phyloP scores from a whole-genome alignment of 1,140 invertebrate species.

The Drosophila subpulchrella region DNA sequence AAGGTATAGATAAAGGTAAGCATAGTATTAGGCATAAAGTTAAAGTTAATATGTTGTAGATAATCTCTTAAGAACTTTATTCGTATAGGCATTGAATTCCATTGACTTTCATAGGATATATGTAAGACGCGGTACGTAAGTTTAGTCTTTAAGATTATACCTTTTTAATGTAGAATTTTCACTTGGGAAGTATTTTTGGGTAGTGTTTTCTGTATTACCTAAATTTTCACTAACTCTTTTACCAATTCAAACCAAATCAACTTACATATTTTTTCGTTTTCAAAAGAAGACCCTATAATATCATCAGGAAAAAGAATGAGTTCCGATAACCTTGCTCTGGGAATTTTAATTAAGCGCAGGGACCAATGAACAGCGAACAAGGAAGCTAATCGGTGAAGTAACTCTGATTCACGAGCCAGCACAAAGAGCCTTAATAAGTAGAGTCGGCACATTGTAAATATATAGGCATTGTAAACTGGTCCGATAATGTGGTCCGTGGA shows the following conservation, averaged over 20 bases:
- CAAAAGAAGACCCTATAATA: not conserved
- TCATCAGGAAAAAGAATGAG: not conserved
- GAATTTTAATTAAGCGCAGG: conserved; percentile 18
- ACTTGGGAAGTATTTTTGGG: no score
- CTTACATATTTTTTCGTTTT: no score
- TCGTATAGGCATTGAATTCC: no score
- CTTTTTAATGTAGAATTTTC: no score
- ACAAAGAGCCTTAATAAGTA: conserved; percentile 46
- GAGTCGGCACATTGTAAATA: not conserved
- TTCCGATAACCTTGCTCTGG: conserved; percentile 1
- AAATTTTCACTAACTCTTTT: no score
- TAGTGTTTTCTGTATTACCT: no score
- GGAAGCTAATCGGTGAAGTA: conserved; percentile 32
- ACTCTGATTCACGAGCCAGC: conserved; percentile 40
- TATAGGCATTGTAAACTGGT: conserved; percentile 46
- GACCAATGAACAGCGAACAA: conserved; percentile 20
- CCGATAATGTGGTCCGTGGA: conserved; percentile 51
- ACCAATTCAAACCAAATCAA: no score
- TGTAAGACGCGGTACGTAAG: no score
- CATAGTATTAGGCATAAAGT: not conserved
- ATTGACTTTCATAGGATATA: no score
- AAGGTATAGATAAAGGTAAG: not conserved
- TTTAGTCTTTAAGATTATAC: no score
- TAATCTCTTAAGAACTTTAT: no score
- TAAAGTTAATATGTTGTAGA: no score